These are phyloP conservation scores for Holocentrus rufus DNA, from an alignment of 2,797 vertebrate species.

Conservation along the genomic window DNA sequence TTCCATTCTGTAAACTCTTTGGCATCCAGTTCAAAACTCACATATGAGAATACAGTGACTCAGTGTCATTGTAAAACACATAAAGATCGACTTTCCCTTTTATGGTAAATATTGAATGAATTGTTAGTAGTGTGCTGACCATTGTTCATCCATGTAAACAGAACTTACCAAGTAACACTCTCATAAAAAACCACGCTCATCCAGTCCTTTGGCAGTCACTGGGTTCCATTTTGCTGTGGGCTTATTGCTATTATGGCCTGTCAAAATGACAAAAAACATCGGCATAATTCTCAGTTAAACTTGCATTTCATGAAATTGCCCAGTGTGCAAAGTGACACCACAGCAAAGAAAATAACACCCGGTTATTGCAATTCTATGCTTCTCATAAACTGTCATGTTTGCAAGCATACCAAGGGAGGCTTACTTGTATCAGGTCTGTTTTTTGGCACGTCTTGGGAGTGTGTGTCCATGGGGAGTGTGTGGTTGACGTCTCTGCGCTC, in stretches of 20 bases:
- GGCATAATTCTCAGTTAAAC: too few species aligned
- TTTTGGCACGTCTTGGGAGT: constrained; percentile 81
- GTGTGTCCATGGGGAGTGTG: constrained; percentile 69
- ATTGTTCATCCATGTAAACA: constrained; percentile 65
- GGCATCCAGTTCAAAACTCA: constrained; percentile 71
- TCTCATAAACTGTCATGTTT: constrained; percentile 21
- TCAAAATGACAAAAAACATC: constrained; percentile 42
- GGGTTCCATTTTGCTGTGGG: constrained; percentile 86
- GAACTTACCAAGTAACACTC: constrained; percentile 60
- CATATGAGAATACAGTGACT: background rate
- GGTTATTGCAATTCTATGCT: background rate
- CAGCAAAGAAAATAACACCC: constrained; percentile 23
- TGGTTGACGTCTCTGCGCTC: constrained; percentile 77
- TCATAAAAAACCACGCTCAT: constrained; percentile 85
- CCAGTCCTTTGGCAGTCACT: constrained; percentile 83
- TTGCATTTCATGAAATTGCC: background rate
- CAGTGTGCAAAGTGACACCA: background rate
- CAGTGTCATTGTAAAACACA: background rate
- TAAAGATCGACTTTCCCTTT: background rate
- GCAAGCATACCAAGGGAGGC: constrained; percentile 32
- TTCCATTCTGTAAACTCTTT: constrained; percentile 77
- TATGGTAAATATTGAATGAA: background rate
- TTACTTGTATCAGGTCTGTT: constrained; percentile 84
- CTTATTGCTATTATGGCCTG: constrained; percentile 86
- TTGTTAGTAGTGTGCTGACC: constrained; percentile 36